These are phyloP conservation scores for Macquaria australasica DNA, from an alignment of 2,113 vertebrate genomes.

Conservation along the genomic window DNA sequence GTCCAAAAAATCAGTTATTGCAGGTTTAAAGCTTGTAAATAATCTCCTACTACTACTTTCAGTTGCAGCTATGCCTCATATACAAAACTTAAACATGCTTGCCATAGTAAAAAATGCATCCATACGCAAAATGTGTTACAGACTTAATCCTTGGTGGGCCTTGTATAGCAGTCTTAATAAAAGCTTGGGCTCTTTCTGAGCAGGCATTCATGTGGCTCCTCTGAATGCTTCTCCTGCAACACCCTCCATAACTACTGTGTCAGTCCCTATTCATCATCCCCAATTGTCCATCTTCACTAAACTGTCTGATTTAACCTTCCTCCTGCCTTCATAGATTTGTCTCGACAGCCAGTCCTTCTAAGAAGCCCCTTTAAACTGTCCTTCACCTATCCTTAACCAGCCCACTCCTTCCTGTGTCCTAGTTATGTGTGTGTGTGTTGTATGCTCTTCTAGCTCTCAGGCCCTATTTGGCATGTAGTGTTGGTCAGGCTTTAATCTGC, in stretches of 20 bases:
- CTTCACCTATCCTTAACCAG: conserved; percentile 7
- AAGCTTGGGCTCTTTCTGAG: not conserved
- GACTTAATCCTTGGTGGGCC: not conserved
- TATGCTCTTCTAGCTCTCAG: not conserved
- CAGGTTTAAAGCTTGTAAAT: not conserved
- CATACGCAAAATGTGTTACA: not conserved
- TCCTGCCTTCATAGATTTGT: not conserved
- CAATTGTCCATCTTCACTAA: not conserved
- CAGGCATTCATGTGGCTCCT: not conserved
- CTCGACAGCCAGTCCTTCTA: not conserved
- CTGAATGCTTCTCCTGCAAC: not conserved
- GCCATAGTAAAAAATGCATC: not conserved
- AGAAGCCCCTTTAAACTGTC: conserved; percentile 8
- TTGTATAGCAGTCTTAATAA: not conserved
- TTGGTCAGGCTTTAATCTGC: conserved; percentile 57
- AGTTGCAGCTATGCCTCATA: not conserved
- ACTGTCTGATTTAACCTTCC: not conserved
- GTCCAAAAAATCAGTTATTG: not conserved
- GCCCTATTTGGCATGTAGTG: conserved; percentile 10
- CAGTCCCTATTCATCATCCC: not conserved
- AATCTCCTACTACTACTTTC: not conserved
- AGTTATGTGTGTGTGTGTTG: not conserved
- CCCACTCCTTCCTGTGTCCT: conserved; percentile 13
- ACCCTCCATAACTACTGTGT: not conserved
- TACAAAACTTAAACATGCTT: not conserved